Base-by-base conservation (phyloP, 2,797 vertebrate genomes). In the Eleutherodactylus coqui region DNA sequence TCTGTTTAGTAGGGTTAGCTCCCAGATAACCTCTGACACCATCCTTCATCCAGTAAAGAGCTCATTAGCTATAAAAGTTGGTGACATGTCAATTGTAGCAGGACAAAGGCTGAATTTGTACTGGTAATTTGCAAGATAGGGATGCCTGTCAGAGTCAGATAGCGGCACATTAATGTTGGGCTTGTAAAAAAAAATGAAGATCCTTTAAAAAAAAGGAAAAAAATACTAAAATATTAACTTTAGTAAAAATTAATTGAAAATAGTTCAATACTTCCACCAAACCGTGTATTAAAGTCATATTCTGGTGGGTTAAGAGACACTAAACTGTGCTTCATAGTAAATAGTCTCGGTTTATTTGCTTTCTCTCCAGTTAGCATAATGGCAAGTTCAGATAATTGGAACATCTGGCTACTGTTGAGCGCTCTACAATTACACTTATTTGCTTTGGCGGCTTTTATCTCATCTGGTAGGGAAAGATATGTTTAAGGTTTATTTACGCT, bases 41-140 rank as follows among this genome's bases (percentile, higher is more conserved):
- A 90, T 90, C 91, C 89, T 64, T 91, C 78, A 89, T 94, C 94
- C 94, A 91, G 95, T 94, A 95, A 94, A 92, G 91, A 93, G 92
- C 95, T 96, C 97, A 98, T 98, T 97, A 97, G 95, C 96, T 94
- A 95, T 95, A 94, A 96, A 97, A 95, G 94, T 93, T 95, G 94
- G 95, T 95, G 96, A 96, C 95, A 96, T 96, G 96, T 96, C 95
- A 96, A 95, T 97, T 96, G 96, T 95, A 94, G 90, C 90, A 91
- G 89, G 89, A 93, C 92, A 95, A 92, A 93, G 92, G 92, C 93
- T 38, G 87, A 95, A 94, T 95, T 94, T 90, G 91, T 90, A 90
- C 92, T 93, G 90, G 91, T 90, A 83, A 90, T 92, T 90, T 92
- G 64, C 19, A 91, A 90, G 88, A 92, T 92, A 88, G 89, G 86